Evolutionary conservation across 2,888 invertebrate species (phyloP).

Genomic region (Epicampocera succincta): DNA sequence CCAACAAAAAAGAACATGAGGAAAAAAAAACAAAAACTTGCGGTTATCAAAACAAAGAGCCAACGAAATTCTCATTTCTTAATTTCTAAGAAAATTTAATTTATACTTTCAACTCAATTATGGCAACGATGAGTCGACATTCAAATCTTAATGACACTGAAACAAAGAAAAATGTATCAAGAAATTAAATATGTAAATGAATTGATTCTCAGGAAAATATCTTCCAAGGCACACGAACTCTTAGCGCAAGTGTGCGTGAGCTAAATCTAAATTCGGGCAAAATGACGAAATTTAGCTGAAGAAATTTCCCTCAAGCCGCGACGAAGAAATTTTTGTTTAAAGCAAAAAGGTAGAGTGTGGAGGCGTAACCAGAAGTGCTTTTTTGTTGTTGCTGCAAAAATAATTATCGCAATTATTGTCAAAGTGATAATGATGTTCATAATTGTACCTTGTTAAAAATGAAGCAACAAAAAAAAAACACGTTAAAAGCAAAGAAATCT

Average conservation of each 20-base stretch:
- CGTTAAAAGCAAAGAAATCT: slow-evolving; percentile 36
- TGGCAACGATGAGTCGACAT: slow-evolving; percentile 24
- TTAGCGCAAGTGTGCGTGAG: slow-evolving; percentile 28
- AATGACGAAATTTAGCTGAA: slow-evolving; percentile 23
- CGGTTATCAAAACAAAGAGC: slow-evolving; percentile 2
- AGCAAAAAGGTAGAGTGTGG: slow-evolving; percentile 20
- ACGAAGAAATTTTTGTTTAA: slow-evolving; percentile 4
- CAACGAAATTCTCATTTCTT: neutral
- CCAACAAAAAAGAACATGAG: neutral
- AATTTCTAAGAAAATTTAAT: slow-evolving; percentile 54
- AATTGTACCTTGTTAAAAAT: slow-evolving; percentile 32
- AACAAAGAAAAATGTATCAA: slow-evolving; percentile 40
- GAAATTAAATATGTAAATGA: slow-evolving; percentile 19
- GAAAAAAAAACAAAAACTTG: neutral
- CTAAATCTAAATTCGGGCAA: neutral
- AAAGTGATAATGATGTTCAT: slow-evolving; percentile 17
- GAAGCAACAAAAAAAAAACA: neutral
- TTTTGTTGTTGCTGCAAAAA: slow-evolving; percentile 13
- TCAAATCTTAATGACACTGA: slow-evolving; percentile 34
- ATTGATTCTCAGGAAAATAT: slow-evolving; percentile 27
- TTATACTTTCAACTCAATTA: slow-evolving; percentile 52
- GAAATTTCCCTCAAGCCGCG: slow-evolving; percentile 18
- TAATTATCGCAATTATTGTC: slow-evolving; percentile 3
- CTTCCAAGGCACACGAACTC: neutral
- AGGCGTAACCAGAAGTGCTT: slow-evolving; percentile 58